These are phyloP conservation scores for Lepidochitona cinerea DNA, from an alignment of 2,888 invertebrate genomes.

Conservation along the genomic window DNA sequence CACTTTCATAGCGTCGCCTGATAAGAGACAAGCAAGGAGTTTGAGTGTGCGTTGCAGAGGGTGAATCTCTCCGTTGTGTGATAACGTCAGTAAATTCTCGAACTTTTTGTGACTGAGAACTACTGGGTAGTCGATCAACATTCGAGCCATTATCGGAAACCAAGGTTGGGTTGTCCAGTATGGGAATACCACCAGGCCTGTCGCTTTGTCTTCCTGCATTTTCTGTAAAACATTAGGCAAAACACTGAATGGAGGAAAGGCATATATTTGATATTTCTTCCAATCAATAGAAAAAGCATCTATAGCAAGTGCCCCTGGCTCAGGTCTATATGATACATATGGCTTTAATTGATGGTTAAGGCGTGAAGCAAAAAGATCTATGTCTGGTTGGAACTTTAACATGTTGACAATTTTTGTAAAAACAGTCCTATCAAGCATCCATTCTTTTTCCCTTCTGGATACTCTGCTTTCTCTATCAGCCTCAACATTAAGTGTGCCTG, in stretches of 20 bases:
- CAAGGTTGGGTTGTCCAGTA: neutral
- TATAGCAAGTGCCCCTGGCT: neutral
- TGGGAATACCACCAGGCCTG: neutral
- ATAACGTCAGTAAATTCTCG: neutral
- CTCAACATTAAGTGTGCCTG: neutral
- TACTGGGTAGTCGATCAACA: neutral
- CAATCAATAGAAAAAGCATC: neutral
- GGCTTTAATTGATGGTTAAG: neutral
- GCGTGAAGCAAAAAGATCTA: neutral
- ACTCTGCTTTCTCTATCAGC: neutral
- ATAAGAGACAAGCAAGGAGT: neutral
- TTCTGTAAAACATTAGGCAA: neutral
- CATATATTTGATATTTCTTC: neutral
- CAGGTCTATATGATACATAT: neutral
- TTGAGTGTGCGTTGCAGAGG: neutral
- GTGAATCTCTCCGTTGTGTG: neutral
- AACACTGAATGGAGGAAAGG: neutral
- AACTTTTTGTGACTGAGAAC: neutral
- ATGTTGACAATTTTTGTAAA: neutral
- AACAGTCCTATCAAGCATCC: neutral
- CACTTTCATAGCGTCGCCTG: neutral
- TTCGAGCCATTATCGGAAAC: neutral
- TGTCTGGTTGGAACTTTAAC: too few relatives aligned
- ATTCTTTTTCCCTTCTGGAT: neutral
- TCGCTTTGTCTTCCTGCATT: neutral